These are phyloP conservation scores for Psittacula echo DNA, from an alignment of 2,797 vertebrate genomes.

Conservation along the genomic window DNA sequence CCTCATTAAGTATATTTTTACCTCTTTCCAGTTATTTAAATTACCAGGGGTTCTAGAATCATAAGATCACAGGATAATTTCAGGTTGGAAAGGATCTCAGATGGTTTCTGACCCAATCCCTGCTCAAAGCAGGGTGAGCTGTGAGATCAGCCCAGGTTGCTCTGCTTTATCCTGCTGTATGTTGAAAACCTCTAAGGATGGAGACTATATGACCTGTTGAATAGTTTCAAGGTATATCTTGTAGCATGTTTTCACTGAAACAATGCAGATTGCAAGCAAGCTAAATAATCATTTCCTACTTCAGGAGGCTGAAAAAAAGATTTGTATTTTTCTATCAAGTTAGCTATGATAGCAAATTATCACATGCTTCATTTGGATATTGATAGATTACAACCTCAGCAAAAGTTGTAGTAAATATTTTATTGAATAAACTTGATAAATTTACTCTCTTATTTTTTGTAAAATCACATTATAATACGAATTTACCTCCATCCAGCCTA, in stretches of 20 bases:
- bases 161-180: not conserved
- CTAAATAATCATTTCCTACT: not conserved
- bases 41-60: not conserved
- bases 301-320: not conserved
- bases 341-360: not conserved
- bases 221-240: not conserved
- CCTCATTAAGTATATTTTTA: not conserved
- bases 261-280: not conserved
- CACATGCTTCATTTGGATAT: not conserved
- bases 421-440: not conserved
- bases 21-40: not conserved
- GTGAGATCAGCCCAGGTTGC: not conserved
- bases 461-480: not conserved
- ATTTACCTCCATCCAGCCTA: not conserved
- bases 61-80: not conserved
- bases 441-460: not conserved
- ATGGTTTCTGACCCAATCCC: not conserved
- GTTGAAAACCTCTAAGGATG: not conserved
- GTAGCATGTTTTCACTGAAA: not conserved
- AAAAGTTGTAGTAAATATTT: not conserved
- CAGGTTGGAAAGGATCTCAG: not conserved
- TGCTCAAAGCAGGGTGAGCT: not conserved
- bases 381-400: not conserved
- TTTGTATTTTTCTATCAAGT: not conserved
- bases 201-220: not conserved